phyloP scores from a whole-genome alignment of 1,140 invertebrate genomes.

The fruit fly (Drosophila melanogaster) region DNA sequence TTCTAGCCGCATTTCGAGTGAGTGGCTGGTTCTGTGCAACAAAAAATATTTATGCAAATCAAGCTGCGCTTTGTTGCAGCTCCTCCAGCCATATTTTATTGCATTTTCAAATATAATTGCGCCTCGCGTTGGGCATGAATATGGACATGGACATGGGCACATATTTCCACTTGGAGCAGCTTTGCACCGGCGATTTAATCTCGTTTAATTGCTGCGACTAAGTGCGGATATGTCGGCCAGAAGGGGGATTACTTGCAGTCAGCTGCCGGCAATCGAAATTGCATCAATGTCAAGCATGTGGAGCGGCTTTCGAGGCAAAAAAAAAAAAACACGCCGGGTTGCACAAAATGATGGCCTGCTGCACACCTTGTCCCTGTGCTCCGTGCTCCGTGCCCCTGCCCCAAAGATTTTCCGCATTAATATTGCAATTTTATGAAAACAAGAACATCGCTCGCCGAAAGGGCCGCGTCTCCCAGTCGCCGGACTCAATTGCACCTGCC shows the following conservation, averaged over 20 bases:
- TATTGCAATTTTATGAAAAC: conserved; percentile 64
- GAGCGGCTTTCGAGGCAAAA: conserved; percentile 7
- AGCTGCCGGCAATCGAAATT: conserved; percentile 57
- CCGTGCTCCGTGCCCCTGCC: conserved; percentile 21
- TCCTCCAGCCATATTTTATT: conserved; percentile 72
- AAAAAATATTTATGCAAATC: conserved; percentile 79
- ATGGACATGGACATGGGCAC: conserved; percentile 12
- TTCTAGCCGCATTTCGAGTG: neutral
- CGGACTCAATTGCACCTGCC: conserved; percentile 53
- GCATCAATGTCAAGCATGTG: conserved; percentile 59
- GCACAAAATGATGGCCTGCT: conserved; percentile 56
- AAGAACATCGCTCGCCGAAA: conserved; percentile 25
- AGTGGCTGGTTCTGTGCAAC: conserved; percentile 59
- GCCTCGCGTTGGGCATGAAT: conserved; percentile 32
- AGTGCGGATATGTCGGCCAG: conserved; percentile 18
- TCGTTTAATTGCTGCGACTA: conserved; percentile 77
- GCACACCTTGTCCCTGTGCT: conserved; percentile 36
- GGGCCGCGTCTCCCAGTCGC: conserved; percentile 28
- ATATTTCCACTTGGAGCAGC: conserved; percentile 70
- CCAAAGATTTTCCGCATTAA: conserved; percentile 72
- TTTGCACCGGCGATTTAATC: conserved; percentile 78
- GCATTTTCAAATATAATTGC: conserved; percentile 82
- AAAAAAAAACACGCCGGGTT: conserved; percentile 24
- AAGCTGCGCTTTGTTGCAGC: conserved; percentile 38
- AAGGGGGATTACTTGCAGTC: conserved; percentile 39